Conservation (phyloP, 2,888 invertebrate species). For the Eristalis intricaria region DNA sequence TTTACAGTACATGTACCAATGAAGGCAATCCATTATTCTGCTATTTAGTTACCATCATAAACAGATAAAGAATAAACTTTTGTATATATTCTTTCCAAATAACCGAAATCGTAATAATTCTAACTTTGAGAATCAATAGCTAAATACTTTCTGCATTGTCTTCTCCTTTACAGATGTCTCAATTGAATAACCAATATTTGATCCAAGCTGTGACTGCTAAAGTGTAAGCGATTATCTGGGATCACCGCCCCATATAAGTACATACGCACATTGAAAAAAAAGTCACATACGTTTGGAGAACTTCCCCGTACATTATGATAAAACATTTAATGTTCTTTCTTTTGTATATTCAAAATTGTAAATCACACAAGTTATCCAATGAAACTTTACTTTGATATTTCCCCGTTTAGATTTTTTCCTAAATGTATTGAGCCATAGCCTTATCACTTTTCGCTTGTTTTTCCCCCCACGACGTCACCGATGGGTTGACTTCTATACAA, state of each 20-base stretch:
- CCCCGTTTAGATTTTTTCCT: neutral
- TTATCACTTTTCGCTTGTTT: slow-evolving; percentile 22
- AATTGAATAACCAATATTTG: too few species aligned
- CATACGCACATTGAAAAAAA: neutral
- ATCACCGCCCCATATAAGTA: neutral
- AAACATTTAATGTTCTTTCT: neutral
- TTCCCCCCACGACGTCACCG: slow-evolving; percentile 37
- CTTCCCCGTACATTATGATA: neutral
- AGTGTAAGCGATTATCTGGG: too few species aligned
- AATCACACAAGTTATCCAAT: slow-evolving; percentile 13
- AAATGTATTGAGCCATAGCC: neutral
- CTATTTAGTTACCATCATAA: too few species aligned
- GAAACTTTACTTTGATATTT: neutral
- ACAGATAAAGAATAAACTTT: too few species aligned
- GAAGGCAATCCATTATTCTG: too few species aligned
- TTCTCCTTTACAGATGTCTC: too few species aligned
- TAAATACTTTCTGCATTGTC: too few species aligned
- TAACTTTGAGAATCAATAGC: too few species aligned
- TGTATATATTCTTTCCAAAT: too few species aligned
- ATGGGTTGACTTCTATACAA: slow-evolving; percentile 22
- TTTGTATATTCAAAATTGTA: slow-evolving; percentile 1
- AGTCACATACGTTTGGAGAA: neutral
- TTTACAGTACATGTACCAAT: too few species aligned
- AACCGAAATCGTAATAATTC: too few species aligned
- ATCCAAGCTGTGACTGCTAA: too few species aligned